Base-by-base conservation (phyloP, 2,113 vertebrate genomes). In the Xenopus laevis region DNA sequence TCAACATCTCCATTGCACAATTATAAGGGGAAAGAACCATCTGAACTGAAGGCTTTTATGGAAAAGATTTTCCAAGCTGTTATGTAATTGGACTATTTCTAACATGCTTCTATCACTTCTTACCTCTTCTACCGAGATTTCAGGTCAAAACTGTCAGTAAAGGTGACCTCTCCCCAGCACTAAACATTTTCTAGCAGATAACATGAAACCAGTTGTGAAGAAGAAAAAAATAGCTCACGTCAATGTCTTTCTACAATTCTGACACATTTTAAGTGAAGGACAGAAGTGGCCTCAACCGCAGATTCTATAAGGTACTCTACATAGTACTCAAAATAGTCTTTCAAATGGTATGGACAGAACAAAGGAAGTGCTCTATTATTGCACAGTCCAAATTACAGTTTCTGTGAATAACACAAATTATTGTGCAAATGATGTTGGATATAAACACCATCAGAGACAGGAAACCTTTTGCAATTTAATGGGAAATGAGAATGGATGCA, bases 81-180 rank as follows among this genome's bases (percentile, higher is more conserved):
- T 40, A 40, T 1, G 33, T 40, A 40, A 40, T 40, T 40, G 33
- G 33, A 40, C 33, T 40, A 9, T 40, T 40, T 40, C 33, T 40
- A 2, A 40, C 33, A 40, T 7, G 33, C 33, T 40, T 7, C 33
- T 40, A 40, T 40, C 33, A 40, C 33, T 40, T 40, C 33, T 40
- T 40, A 40, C 33, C 33, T 40, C 33, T 40, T 40, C 5, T 40
- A 40, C 33, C 5, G 6, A 40, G 21, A 45, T 40, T 30, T 53
- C 64, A 68, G 45, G 23, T 21, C 58, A 47, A 45, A 65, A 44
- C 47, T 23, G 55, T 74, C 59, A 58, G 65, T 74, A 55, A 74
- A 74, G 72, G 72, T 74, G 72, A 74, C 72, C 72, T 68, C 57
- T 60, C 67, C 23, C n/a, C 55, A 74, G 45, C 65, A 60, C 44